Conservation (phyloP, 2,113 vertebrate species). For the Coreoperca whiteheadi region DNA sequence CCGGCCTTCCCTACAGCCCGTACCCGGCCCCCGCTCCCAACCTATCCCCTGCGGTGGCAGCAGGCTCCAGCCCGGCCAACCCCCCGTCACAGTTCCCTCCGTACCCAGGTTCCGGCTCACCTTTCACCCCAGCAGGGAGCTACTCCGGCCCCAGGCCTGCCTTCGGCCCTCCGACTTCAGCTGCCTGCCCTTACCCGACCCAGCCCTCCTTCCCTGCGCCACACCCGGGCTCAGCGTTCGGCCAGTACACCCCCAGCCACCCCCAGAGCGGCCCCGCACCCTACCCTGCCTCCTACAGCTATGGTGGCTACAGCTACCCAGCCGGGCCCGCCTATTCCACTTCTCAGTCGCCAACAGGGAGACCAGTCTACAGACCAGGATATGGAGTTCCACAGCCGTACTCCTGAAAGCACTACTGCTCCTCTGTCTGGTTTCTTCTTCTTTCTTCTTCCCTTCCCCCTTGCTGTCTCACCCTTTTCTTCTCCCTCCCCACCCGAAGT, state of each 20-base stretch:
- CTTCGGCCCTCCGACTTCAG: constrained; percentile 67
- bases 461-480: constrained; percentile 15
- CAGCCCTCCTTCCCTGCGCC: constrained; percentile 80
- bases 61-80: constrained; percentile 64
- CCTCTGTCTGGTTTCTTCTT: constrained; percentile 16
- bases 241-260: constrained; percentile 77
- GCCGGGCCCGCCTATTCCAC: constrained; percentile 69
- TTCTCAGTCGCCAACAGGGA: constrained; percentile 80
- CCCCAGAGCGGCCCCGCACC: constrained; percentile 58
- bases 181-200: constrained; percentile 81
- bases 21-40: constrained; percentile 57
- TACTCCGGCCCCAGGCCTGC: constrained; percentile 75
- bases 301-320: constrained; percentile 82
- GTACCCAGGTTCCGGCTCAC: constrained; percentile 75
- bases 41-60: constrained; percentile 47
- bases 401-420: constrained; percentile 77
- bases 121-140: constrained; percentile 64
- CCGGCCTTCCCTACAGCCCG: constrained; percentile 76
- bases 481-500: background rate
- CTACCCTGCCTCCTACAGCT: constrained; percentile 80
- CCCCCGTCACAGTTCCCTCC: constrained; percentile 73
- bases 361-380: constrained; percentile 82
- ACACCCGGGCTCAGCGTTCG: constrained; percentile 80
- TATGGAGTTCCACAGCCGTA: constrained; percentile 84
- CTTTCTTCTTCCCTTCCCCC: constrained; percentile 15